A percentile compares a stretch with the other conserved stretches of the same genome.
These are phyloP conservation scores for Drosophila parabipectinata DNA, from an alignment of 1,140 invertebrate species.

Conservation along the genomic window DNA sequence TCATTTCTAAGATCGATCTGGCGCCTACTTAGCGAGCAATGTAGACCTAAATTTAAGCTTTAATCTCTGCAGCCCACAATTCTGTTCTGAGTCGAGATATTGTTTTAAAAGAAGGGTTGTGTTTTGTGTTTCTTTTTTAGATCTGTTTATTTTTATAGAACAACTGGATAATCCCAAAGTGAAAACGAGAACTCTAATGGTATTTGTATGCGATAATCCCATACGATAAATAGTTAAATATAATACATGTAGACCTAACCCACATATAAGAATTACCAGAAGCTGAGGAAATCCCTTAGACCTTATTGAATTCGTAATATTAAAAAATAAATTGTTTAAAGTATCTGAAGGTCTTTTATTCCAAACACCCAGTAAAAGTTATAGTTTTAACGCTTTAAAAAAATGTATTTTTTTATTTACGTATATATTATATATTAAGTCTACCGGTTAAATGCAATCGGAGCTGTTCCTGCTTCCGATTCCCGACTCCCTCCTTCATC, in stretches of 20 bases:
- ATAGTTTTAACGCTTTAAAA: conserved; percentile 63
- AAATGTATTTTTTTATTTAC: conserved; percentile 71
- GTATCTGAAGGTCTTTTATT: conserved; percentile 7
- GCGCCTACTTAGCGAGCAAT: conserved; percentile 13
- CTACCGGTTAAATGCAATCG: conserved; percentile 78
- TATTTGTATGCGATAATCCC: conserved; percentile 60
- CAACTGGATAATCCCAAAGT: conserved; percentile 68
- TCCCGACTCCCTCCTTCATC: conserved; percentile 1
- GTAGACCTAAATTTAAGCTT: conserved; percentile 31
- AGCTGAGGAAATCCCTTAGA: conserved; percentile 60
- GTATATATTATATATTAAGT: conserved; percentile 66
- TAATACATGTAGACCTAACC: conserved; percentile 32
- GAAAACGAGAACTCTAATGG: conserved; percentile 47
- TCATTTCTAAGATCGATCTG: conserved; percentile 32
- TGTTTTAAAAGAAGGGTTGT: conserved; percentile 60
- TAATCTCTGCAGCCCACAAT: conserved; percentile 18
- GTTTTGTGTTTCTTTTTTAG: conserved; percentile 41
- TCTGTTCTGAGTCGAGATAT: conserved; percentile 46
- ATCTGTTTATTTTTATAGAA: conserved; percentile 66
- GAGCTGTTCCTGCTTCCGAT: conserved; percentile 27
- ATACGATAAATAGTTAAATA: conserved; percentile 64
- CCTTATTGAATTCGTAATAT: conserved; percentile 70
- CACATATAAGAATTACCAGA: conserved; percentile 21
- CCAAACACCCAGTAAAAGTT: neutral
- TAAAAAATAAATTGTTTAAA: conserved; percentile 61